Base-by-base conservation (phyloP, 2,888 invertebrate genomes). In the Clunio marinus region DNA sequence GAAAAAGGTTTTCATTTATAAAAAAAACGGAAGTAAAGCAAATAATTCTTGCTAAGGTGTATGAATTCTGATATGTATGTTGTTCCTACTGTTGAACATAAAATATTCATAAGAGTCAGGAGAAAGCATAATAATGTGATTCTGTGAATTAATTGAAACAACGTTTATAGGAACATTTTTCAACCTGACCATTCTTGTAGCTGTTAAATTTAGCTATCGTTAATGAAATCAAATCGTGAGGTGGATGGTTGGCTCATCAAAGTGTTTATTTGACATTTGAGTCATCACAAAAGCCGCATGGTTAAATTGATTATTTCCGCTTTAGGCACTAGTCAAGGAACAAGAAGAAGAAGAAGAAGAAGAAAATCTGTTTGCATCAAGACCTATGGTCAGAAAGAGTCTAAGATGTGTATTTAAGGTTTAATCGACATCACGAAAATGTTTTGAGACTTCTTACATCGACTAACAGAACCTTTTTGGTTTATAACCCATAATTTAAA, bases 251-350 rank as follows among this genome's bases (percentile, higher is more conserved):
- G 62, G 20, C 37, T 22, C 62, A 62, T 62, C 62, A 41, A 37
- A 62, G 62, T 62, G 62, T 62, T 62, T 62, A 62, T 62, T 41
- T 57, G 57, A 25, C 15, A 15, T 57, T 27, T 22, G 41, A 41
- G 41, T 41, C 62, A 62, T 62, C 35, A 62, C 62, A 62, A 62
- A 59, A 24, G 62, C 28, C 62, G 62, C 62, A 41, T 62, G 62
- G 62, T 62, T 62, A 62, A 62, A 62, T 62, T 62, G 62, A 62
- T 62, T 62, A 62, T 62, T 62, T 62, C 62, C 62, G 62, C 62
- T 37, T 59, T 20, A 10, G 28, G 62, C 41, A 41, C 37, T 41
- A 37, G 24, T 37, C 32, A 4, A 51, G 17, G 4, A n/a, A 51
- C 24, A 13, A 15, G 51, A 51, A 32, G 7, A n/a, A n/a, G n/a